These are phyloP conservation scores for Columba guinea DNA, from an alignment of 2,797 vertebrate genomes.

Conservation along the genomic window DNA sequence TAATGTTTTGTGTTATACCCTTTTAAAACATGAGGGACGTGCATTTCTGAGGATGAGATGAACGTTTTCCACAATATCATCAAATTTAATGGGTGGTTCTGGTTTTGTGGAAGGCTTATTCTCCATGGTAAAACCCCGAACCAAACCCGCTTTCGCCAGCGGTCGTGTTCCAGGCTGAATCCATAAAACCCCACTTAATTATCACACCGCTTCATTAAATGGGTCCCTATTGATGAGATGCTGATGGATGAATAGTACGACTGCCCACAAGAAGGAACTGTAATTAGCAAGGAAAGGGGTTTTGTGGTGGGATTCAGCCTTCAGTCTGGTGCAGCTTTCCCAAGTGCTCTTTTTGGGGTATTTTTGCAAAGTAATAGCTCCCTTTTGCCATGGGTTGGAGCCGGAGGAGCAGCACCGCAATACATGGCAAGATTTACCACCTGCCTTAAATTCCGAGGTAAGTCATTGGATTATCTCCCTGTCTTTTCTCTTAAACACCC, in stretches of 20 bases:
- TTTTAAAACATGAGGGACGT: accelerated
- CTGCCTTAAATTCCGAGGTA: not conserved
- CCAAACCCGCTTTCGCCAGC: not conserved
- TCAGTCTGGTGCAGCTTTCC: not conserved
- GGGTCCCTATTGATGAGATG: not conserved
- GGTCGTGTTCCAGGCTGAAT: not conserved
- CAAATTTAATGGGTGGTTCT: not conserved
- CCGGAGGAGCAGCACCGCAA: accelerated
- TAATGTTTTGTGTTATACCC: not conserved
- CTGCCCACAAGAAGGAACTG: not conserved
- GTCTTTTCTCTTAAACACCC: accelerated
- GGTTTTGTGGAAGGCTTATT: not conserved
- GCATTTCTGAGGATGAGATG: not conserved
- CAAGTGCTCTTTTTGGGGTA: accelerated
- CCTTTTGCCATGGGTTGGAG: not conserved
- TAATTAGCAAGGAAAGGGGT: too few species aligned
- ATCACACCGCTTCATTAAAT: not conserved
- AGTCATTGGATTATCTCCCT: not conserved
- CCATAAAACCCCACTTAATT: not conserved
- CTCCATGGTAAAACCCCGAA: not conserved
- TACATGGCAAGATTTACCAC: not conserved
- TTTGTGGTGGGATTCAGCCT: not conserved
- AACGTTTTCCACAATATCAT: not conserved
- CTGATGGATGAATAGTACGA: not conserved
- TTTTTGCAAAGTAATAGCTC: not conserved